Base-by-base conservation (phyloP, 2,113 vertebrate species). In the Stictonetta naevosa region DNA sequence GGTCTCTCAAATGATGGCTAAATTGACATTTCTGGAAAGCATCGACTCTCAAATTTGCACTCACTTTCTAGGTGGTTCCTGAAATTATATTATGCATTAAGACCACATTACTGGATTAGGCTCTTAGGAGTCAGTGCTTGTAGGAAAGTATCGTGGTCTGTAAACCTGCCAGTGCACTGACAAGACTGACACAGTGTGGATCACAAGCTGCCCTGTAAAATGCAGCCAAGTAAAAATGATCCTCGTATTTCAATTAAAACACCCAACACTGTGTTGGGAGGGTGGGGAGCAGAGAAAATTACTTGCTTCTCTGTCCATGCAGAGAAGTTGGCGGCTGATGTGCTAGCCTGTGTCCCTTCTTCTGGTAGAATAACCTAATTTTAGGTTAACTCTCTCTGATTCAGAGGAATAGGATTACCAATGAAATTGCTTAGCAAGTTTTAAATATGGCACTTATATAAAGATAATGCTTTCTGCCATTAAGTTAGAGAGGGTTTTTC, bases 181-280 rank as follows among this genome's bases (percentile, higher is more conserved):
- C 63, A 66, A 42, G 58, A 38, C 71, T 73, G 80, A 91, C 69
- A 90, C 53, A 76, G 69, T 7, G 6, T 48, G 88, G 85, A 78
- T 84, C 83, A n/a, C 74, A 67, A 77, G 53, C 91, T 91, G 91
- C 63, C 92, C 74, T 91, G 92, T 67, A 91, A 91, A 93, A 93
- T 7, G 53, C 88, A 86, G 52, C 83, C 83, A 71, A 87, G 58
- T 76, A 82, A 94, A 93, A 91, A 85, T 46, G 44, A 96, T 87
- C 53, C 55, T 69, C 83, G 62, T 55, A 34, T 93, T 93, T 83
- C 73, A 92, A 84, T 82, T 86, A 87, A 93, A 92, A 82, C 50
- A 78, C 33, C 10, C 56, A 5, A 86, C 86, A 84, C 31, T 84
- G 11, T 52, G 26, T 75, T 82, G 72, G 66, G n/a, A 48, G 48